phyloP scores from a whole-genome alignment of 2,888 invertebrate species.

The Nymphalis c-album region DNA sequence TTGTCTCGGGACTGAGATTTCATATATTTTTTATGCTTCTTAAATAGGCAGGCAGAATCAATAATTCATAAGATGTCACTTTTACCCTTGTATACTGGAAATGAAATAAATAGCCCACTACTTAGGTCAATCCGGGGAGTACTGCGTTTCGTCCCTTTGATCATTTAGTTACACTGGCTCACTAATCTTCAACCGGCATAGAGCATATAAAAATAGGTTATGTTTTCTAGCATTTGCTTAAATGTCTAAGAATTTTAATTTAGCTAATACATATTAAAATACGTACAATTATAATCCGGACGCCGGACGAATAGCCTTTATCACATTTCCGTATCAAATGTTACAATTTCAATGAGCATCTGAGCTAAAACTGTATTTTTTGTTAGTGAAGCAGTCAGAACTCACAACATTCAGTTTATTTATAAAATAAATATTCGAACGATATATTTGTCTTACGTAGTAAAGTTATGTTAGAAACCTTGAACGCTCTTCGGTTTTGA shows the following conservation, averaged over 20 bases:
- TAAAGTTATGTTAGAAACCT: neutral
- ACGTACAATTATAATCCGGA: neutral
- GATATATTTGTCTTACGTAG: neutral
- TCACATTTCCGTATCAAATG: constrained; percentile 3
- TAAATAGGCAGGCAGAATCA: too few species aligned
- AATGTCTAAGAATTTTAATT: too few species aligned
- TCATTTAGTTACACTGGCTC: too few species aligned
- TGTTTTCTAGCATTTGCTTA: too few species aligned
- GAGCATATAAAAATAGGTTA: too few species aligned
- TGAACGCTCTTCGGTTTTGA: neutral
- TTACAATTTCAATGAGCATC: neutral
- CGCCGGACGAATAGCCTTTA: neutral
- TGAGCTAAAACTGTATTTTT: neutral
- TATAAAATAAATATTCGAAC: neutral
- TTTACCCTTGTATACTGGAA: too few species aligned
- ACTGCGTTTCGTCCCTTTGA: too few species aligned
- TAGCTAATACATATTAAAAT: too few species aligned
- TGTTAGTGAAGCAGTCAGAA: neutral
- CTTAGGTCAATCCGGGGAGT: too few species aligned
- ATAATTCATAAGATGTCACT: too few species aligned
- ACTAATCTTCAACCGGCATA: too few species aligned
- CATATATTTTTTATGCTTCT: neutral
- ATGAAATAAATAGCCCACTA: too few species aligned
- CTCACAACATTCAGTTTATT: neutral
- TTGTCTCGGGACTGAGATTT: neutral